phyloP scores from a whole-genome alignment of 2,797 vertebrate genomes.

The Acipenser oxyrinchus region DNA sequence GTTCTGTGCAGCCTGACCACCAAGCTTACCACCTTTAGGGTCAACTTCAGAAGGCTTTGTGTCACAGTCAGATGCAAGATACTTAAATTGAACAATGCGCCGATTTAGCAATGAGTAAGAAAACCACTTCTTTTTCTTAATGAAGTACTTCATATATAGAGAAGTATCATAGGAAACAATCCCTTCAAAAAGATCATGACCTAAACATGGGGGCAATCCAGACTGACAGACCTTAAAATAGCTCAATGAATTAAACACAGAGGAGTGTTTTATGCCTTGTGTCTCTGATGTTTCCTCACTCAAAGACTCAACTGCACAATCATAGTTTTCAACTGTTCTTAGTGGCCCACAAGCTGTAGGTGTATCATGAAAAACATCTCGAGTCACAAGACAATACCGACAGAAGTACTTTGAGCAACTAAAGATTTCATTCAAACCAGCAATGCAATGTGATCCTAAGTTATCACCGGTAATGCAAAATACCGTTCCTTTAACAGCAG shows the following conservation, averaged over 20 bases:
- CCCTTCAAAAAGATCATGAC: slow-evolving; percentile 13
- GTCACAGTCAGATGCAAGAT: slow-evolving; percentile 6
- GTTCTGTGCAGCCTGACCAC: slow-evolving; percentile 14
- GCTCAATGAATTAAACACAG: slow-evolving; percentile 7
- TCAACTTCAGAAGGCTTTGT: slow-evolving; percentile 11
- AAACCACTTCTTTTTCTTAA: slow-evolving; percentile 12
- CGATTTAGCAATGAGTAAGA: slow-evolving; percentile 14
- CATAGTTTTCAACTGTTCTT: neutral
- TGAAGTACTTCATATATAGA: slow-evolving; percentile 10
- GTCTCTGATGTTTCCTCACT: too few species aligned
- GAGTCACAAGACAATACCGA: neutral
- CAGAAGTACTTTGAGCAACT: neutral
- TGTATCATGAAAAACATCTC: neutral
- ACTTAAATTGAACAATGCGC: slow-evolving; percentile 11
- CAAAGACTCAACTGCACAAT: neutral
- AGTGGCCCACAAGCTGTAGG: neutral
- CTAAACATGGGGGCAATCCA: slow-evolving; percentile 10
- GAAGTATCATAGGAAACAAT: slow-evolving; percentile 18
- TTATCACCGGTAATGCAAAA: neutral
- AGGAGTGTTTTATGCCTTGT: slow-evolving; percentile 7
- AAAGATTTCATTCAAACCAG: neutral
- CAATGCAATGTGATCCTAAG: slow-evolving; percentile 1
- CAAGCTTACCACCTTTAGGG: slow-evolving; percentile 11
- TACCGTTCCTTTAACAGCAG: neutral
- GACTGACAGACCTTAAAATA: slow-evolving; percentile 13